Percentiles rank a stretch among this genome's conserved stretches.
These are phyloP conservation scores for Theodoxus fluviatilis DNA, from an alignment of 2,888 invertebrate genomes.

Conservation along the genomic window DNA sequence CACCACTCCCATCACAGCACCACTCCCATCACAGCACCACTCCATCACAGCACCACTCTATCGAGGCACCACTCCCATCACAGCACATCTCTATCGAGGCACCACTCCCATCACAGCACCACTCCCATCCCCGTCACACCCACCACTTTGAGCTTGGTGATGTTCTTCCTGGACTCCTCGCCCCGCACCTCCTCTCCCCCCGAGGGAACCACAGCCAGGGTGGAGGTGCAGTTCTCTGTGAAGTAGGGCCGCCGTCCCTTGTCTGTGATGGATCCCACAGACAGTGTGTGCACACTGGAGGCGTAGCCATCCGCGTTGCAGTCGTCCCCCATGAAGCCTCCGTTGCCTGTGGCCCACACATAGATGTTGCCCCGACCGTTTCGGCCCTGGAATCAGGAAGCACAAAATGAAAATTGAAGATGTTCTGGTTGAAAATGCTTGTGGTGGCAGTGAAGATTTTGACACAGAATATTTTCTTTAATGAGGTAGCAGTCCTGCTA, in stretches of 20 bases:
- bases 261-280: slow-evolving; percentile 57
- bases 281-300: slow-evolving; percentile 55
- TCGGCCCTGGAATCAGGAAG: slow-evolving; percentile 46
- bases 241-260: slow-evolving; percentile 54
- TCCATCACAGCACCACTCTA: too few relatives aligned
- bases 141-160: slow-evolving; percentile 57
- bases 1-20: too few relatives aligned
- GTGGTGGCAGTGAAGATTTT: too few relatives aligned
- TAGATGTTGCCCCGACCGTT: slow-evolving; percentile 56
- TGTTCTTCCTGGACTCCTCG: too few relatives aligned
- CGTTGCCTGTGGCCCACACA: slow-evolving; percentile 65
- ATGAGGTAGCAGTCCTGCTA: too few relatives aligned
- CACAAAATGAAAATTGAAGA: too few relatives aligned
- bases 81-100: too few relatives aligned
- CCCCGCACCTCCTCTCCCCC: slow-evolving; percentile 42
- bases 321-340: slow-evolving; percentile 54
- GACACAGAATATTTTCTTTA: too few relatives aligned
- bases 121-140: slow-evolving; percentile 26
- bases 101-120: too few relatives aligned
- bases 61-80: too few relatives aligned
- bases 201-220: slow-evolving; percentile 55
- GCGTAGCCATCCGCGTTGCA: slow-evolving; percentile 64
- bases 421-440: too few relatives aligned
- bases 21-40: too few relatives aligned
- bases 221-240: slow-evolving; percentile 60